These are phyloP conservation scores for Haplochromis vanheusdeni DNA, from an alignment of 2,113 vertebrate genomes.

Conservation along the genomic window DNA sequence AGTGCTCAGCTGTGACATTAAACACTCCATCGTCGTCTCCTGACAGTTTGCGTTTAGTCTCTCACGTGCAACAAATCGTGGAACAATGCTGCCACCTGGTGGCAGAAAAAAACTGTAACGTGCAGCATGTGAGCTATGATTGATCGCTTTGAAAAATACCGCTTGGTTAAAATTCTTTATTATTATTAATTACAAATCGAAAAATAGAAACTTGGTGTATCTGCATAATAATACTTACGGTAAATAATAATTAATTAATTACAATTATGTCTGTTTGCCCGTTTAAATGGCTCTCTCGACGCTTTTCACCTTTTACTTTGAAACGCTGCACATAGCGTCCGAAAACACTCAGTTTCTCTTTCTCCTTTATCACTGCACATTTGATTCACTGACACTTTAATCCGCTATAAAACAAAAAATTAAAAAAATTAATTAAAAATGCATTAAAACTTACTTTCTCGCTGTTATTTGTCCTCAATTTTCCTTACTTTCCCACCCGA, in stretches of 20 bases:
- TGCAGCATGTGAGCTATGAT: not conserved
- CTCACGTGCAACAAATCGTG: not conserved
- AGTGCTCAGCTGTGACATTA: not conserved
- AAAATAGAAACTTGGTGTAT: not conserved
- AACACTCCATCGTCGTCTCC: not conserved
- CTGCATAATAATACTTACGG: not conserved
- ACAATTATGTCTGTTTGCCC: not conserved
- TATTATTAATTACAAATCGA: not conserved
- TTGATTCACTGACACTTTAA: not conserved
- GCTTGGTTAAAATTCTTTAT: not conserved
- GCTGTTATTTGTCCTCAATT: not conserved
- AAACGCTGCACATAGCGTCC: not conserved
- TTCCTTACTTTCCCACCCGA: not conserved
- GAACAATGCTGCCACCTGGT: slow-evolving; percentile 32
- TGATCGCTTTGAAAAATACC: not conserved
- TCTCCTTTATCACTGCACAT: not conserved
- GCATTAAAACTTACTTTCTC: not conserved
- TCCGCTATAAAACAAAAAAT: not conserved
- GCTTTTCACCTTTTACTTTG: not conserved
- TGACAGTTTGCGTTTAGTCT: not conserved
- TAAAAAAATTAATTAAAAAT: not conserved
- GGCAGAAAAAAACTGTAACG: not conserved
- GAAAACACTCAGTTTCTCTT: not conserved
- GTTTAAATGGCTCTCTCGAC: not conserved
- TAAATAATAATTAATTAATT: not conserved